These are phyloP conservation scores for Drosophila kepulauana DNA, from an alignment of 1,140 invertebrate species.

Conservation along the genomic window DNA sequence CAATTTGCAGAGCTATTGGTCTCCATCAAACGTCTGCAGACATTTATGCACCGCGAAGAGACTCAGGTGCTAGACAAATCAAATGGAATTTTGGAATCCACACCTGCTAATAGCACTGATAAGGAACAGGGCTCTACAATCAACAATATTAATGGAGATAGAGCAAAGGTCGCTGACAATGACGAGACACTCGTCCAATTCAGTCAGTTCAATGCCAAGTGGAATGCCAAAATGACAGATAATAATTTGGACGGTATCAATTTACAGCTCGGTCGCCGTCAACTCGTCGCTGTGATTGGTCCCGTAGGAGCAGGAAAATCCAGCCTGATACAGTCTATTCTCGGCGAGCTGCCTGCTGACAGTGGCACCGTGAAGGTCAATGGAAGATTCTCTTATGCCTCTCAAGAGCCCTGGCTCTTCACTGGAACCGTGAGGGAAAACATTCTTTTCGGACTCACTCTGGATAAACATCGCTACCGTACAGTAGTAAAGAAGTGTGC, in stretches of 20 bases:
- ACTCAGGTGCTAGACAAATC: slow-evolving; percentile 77
- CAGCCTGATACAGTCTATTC: slow-evolving; percentile 85
- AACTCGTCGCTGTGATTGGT: slow-evolving; percentile 88
- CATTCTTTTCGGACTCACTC: slow-evolving; percentile 90
- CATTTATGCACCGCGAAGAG: slow-evolving; percentile 89
- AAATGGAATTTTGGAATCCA: not conserved
- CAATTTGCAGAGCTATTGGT: slow-evolving; percentile 89
- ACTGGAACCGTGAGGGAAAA: slow-evolving; percentile 89
- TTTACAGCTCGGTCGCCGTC: slow-evolving; percentile 82
- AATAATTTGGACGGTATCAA: slow-evolving; percentile 61
- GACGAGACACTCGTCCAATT: slow-evolving; percentile 62
- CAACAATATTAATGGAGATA: slow-evolving; percentile 41
- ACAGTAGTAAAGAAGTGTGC: slow-evolving; percentile 88
- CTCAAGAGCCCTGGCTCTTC: slow-evolving; percentile 85
- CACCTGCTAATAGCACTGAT: not conserved
- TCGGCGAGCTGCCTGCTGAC: slow-evolving; percentile 71
- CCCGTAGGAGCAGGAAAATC: slow-evolving; percentile 88
- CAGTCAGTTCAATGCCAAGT: slow-evolving; percentile 64
- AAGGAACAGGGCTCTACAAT: slow-evolving; percentile 17
- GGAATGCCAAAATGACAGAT: slow-evolving; percentile 57
- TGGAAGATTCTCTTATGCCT: slow-evolving; percentile 72
- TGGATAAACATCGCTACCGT: slow-evolving; percentile 87
- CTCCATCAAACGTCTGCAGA: slow-evolving; percentile 89
- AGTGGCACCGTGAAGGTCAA: slow-evolving; percentile 54
- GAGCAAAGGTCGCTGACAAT: slow-evolving; percentile 37